Evolutionary conservation across 2,888 invertebrate genomes (phyloP), one percentile per base, ranked within the genome.

Genomic region (Mallateleia sp.): DNA sequence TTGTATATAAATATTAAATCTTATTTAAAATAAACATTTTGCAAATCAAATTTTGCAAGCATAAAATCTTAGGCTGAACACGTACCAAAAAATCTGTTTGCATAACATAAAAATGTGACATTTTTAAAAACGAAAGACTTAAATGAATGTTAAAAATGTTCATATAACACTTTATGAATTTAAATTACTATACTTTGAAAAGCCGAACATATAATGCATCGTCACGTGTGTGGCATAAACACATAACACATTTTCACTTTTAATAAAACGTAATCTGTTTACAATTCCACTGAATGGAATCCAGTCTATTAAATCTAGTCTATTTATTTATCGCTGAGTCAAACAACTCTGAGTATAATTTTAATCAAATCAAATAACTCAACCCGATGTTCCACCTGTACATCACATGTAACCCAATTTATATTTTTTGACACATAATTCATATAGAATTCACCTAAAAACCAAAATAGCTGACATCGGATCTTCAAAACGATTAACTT

Each of bases 131-230:
- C n/a, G n/a, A n/a, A n/a, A n/a, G n/a, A n/a, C n/a, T n/a, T n/a
- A n/a, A n/a, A n/a, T n/a, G n/a, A n/a, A n/a, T n/a, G n/a, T n/a
- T n/a, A n/a, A n/a, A n/a, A n/a, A n/a, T n/a, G n/a, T n/a, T n/a
- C n/a, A n/a, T n/a, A n/a, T n/a, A n/a, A n/a, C n/a, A n/a, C n/a
- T 62, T 34, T 74, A 74, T 38, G 62, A 62, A 62, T 74, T 50
- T 34, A 60, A 62, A 62, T 52, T 32, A 58, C 18, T 42, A 50
- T 15, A 22, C n/a, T 22, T 50, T n/a, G n/a, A 20, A 18, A 22
- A 67, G 67, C 52, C 34, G 22, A 0, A 11, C 15, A 52, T 67
- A 52, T 32, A 50, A 24, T 75, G 75, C 64, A 52, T 7, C 75
- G 64, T 75, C 75, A 75, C 62, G 75, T 28, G 50, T 62, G 22